Conservation (phyloP, 2,113 vertebrate species). For the Merops nubicus region DNA sequence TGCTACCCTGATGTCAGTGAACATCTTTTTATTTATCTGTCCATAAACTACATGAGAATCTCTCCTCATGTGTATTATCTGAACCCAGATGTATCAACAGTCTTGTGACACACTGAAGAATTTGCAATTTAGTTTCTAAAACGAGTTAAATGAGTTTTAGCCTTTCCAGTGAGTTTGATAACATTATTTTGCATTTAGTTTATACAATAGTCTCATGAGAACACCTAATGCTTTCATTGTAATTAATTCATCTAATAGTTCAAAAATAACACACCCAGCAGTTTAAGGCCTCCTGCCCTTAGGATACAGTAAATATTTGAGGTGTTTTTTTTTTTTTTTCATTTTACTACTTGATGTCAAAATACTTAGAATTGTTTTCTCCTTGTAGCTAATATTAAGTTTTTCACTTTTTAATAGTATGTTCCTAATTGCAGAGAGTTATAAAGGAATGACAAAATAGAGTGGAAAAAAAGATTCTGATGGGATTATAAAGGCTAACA, state of each 20-base stretch:
- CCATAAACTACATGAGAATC: not conserved
- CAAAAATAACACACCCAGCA: not conserved
- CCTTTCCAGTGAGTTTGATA: not conserved
- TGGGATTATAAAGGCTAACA: constrained; percentile 74
- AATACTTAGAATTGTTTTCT: constrained; percentile 71
- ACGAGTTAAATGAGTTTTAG: not conserved
- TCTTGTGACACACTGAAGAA: not conserved
- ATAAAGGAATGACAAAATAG: constrained; percentile 73
- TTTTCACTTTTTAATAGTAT: constrained; percentile 48
- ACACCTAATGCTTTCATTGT: not conserved
- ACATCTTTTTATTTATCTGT: not conserved
- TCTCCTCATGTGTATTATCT: not conserved
- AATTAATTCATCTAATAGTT: constrained; percentile 20
- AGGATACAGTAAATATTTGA: constrained; percentile 13
- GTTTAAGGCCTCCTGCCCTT: not conserved
- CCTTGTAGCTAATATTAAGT: constrained; percentile 51
- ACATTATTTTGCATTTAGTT: not conserved
- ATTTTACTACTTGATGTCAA: constrained; percentile 78
- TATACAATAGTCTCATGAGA: not conserved
- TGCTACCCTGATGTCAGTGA: not conserved
- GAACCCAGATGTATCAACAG: not conserved
- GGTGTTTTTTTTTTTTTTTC: not conserved
- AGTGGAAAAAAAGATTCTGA: constrained; percentile 45
- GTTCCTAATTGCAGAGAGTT: constrained; percentile 68
- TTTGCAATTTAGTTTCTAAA: not conserved